Base-by-base conservation (phyloP, 2,113 vertebrate species). In the Tauraco erythrolophus region DNA sequence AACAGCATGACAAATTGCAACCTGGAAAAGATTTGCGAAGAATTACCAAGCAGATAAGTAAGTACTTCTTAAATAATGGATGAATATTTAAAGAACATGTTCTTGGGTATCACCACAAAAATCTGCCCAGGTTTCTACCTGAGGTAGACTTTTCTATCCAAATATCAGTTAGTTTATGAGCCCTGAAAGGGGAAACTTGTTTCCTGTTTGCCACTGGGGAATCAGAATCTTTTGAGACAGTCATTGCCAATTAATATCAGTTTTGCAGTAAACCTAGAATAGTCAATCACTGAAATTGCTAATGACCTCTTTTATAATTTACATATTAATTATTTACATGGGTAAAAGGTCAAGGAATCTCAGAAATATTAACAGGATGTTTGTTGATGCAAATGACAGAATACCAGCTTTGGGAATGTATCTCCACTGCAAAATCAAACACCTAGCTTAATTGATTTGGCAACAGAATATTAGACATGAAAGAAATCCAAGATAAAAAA, bases 381-480 rank as follows among this genome's bases (percentile, higher is more conserved):
- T 83, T 80, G 27, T 68, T 94, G 56, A 65, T 37, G 18, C 0
- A 7, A 89, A 66, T 77, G 25, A 78, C 41, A 79, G 75, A 94
- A 90, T 65, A 45, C 7, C 27, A 92, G n/a, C 41, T 90, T 88
- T 72, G 54, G 65, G 58, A 93, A 69, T n/a, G 14, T 33, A 79
- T 66, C 53, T 80, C 1, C 1, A 74, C 53, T 84, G 41, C 62
- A 91, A 80, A 91, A 95, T 81, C 80, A 91, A 62, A 81, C 89
- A 94, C 35, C 50, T 78, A 58, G 19, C 14, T 72, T 92, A 96
- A 94, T 18, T 88, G 88, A 95, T 81, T 94, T 71, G 70, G 62
- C 54, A 87, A 80, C 27, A 81, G 37, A 92, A 51, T 88, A 89
- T 81, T 68, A 85, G 37, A 69, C 28, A 84, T 65, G 45, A 76